These are phyloP conservation scores for Micromesistius poutassou DNA, from an alignment of 2,797 vertebrate genomes.

Conservation along the genomic window DNA sequence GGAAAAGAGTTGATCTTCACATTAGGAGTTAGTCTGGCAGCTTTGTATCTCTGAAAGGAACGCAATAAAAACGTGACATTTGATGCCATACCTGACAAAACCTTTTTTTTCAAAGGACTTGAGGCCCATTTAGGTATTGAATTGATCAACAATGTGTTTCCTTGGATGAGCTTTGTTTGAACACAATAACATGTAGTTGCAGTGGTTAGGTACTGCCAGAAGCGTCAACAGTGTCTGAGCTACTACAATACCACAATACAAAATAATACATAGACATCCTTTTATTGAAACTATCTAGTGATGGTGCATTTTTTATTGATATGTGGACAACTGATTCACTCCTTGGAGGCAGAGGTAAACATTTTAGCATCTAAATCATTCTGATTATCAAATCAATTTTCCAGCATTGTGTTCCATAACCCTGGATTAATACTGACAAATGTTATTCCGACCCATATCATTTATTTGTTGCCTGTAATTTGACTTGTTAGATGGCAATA, in stretches of 20 bases:
- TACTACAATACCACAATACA: slow-evolving; percentile 30
- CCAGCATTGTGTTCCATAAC: slow-evolving; percentile 33
- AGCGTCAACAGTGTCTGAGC: slow-evolving; percentile 28
- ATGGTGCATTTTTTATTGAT: slow-evolving; percentile 49
- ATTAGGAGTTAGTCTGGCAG: slow-evolving; percentile 44
- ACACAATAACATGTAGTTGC: slow-evolving; percentile 54
- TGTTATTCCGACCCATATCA: slow-evolving; percentile 55
- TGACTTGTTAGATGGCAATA: slow-evolving; percentile 65
- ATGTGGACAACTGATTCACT: slow-evolving; percentile 39
- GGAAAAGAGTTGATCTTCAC: slow-evolving; percentile 34
- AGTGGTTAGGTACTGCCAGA: slow-evolving; percentile 27
- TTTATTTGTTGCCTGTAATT: slow-evolving; percentile 61
- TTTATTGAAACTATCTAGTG: slow-evolving; percentile 17
- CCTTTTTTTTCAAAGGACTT: slow-evolving; percentile 45
- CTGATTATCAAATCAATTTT: slow-evolving; percentile 52
- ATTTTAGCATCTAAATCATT: slow-evolving; percentile 51
- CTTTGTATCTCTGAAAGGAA: slow-evolving; percentile 45
- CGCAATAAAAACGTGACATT: slow-evolving; percentile 63
- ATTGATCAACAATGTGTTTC: slow-evolving; percentile 59
- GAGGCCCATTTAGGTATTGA: slow-evolving; percentile 53
- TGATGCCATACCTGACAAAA: slow-evolving; percentile 54
- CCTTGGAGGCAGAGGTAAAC: slow-evolving; percentile 29
- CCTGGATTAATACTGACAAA: slow-evolving; percentile 57
- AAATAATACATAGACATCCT: slow-evolving; percentile 8
- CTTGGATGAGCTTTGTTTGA: slow-evolving; percentile 22